These are phyloP conservation scores for Alces alces DNA, from an alignment of 2,113 vertebrate species.

Conservation along the genomic window DNA sequence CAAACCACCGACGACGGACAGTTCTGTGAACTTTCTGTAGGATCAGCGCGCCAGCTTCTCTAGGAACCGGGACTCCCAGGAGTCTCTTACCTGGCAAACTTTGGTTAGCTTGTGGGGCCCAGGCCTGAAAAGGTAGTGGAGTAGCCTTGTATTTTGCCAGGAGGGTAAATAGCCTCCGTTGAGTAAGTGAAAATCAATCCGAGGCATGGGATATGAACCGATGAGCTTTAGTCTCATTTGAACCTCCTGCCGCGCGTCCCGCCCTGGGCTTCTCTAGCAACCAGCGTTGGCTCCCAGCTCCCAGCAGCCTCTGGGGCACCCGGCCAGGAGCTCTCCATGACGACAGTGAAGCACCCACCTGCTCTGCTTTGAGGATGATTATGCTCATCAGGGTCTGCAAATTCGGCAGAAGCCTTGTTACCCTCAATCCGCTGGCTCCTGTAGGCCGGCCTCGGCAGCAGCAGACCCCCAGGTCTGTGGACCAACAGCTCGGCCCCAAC, in stretches of 20 bases:
- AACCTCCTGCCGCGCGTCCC: rapidly evolving
- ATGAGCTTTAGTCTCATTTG: no score
- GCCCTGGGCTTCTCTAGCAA: neutral
- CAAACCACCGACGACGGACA: rapidly evolving
- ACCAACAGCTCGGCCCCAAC: neutral
- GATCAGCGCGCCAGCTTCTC: rapidly evolving
- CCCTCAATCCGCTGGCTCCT: neutral
- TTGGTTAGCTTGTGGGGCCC: neutral
- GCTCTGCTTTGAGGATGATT: neutral
- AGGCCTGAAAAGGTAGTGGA: neutral
- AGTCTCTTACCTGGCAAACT: neutral
- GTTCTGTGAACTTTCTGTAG: neutral
- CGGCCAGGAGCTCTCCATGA: neutral
- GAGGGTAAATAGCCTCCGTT: rapidly evolving
- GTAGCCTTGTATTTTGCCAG: neutral
- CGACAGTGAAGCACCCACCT: neutral
- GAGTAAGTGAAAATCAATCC: neutral
- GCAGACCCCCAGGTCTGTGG: neutral
- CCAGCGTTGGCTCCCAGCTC: neutral
- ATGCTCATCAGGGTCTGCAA: neutral
- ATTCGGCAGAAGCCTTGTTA: neutral
- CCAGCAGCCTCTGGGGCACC: neutral
- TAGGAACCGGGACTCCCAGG: neutral
- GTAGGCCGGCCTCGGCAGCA: neutral
- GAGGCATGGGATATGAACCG: neutral